Evolutionary conservation across 2,113 vertebrate genomes (phyloP).

Genomic region (Prunella himalayana): DNA sequence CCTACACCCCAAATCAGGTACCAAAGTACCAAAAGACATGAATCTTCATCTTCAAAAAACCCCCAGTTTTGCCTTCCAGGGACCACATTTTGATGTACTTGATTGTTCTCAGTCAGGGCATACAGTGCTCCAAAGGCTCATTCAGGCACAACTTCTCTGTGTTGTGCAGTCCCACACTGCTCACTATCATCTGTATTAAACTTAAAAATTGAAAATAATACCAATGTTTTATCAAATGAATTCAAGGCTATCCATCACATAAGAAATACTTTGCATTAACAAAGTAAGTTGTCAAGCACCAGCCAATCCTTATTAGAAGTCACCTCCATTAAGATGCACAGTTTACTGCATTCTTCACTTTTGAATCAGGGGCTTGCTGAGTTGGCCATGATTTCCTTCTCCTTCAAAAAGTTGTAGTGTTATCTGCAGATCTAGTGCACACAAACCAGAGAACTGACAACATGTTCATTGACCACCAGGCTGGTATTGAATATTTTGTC

Average conservation of each 20-base stretch:
- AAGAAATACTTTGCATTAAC: not conserved
- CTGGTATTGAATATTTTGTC: not conserved
- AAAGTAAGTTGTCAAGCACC: not conserved
- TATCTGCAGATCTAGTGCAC: not conserved
- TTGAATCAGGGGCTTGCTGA: not conserved
- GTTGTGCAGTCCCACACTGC: not conserved
- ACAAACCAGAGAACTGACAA: not conserved
- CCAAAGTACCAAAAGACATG: not conserved
- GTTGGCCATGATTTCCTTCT: not conserved
- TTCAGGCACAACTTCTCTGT: not conserved
- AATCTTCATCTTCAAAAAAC: fast-evolving
- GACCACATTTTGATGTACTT: not conserved
- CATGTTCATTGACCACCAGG: not conserved
- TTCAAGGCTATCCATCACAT: not conserved
- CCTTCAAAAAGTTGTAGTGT: not conserved
- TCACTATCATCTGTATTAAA: not conserved
- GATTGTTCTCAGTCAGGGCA: not conserved
- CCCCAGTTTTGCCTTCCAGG: not conserved
- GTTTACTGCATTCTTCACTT: not conserved
- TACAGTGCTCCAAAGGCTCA: not conserved
- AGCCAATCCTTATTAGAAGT: not conserved
- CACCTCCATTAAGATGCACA: fast-evolving
- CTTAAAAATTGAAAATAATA: not conserved
- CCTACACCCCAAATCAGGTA: not conserved
- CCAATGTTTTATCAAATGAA: not conserved